A percentile compares a stretch with the other conserved stretches of the same genome.
Evolutionary conservation across 2,113 vertebrate genomes (phyloP).

Genomic region (Bubalus kerabau): DNA sequence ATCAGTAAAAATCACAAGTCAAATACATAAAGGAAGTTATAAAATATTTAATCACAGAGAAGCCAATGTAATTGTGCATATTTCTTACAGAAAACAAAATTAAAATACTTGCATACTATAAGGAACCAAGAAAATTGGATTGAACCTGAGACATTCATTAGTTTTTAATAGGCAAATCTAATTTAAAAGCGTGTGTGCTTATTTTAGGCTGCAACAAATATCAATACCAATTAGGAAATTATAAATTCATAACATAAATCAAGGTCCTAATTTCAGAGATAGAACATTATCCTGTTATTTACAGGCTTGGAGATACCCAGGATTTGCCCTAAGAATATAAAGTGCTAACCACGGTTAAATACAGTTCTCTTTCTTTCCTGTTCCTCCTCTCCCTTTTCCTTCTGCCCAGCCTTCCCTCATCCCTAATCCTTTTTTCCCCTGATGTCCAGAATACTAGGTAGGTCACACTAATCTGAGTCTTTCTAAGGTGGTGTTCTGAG

Average conservation of each 20-base stretch:
- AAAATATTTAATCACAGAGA: constrained; percentile 39
- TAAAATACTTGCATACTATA: neutral
- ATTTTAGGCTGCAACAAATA: neutral
- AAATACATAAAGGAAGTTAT: neutral
- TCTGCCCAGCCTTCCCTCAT: neutral
- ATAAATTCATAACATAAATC: neutral
- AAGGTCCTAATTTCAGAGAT: neutral
- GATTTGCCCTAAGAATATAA: neutral
- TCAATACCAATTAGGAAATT: neutral
- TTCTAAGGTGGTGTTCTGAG: neutral
- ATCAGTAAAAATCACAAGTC: constrained; percentile 4
- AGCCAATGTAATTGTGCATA: neutral
- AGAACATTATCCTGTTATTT: neutral
- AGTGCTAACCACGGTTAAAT: neutral
- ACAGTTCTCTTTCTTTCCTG: neutral
- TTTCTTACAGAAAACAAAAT: neutral
- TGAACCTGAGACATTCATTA: constrained; percentile 15
- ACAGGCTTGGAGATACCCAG: neutral
- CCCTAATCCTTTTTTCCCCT: neutral
- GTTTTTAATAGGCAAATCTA: constrained; percentile 35
- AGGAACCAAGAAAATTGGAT: neutral
- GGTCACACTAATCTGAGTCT: neutral
- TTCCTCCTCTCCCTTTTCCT: neutral
- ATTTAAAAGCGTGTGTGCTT: constrained; percentile 29
- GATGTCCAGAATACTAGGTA: neutral